A percentile compares a stretch with the other conserved stretches of the same genome.
Conservation (phyloP, 30 jellyfish, hydroid and myxozoan genomes). For the Sanderia malayensis region DNA sequence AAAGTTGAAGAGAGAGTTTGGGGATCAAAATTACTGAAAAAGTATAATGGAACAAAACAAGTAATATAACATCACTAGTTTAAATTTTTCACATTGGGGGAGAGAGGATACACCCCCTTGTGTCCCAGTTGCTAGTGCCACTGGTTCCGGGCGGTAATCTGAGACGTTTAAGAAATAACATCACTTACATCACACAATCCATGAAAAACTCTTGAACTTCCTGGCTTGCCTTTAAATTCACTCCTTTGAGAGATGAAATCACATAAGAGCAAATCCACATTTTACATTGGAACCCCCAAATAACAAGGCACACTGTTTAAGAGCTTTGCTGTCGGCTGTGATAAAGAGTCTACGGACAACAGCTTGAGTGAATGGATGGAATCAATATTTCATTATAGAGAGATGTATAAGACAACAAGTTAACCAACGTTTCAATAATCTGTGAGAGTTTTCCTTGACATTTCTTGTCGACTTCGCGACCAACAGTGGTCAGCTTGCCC, state of each 20-base stretch:
- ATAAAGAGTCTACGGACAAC: background rate
- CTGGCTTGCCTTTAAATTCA: conserved; percentile 73
- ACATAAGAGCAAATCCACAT: no score
- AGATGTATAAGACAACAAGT: background rate
- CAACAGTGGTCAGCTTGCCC: background rate
- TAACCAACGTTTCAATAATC: no score
- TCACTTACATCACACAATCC: conserved; percentile 55
- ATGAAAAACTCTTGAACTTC: conserved; percentile 61
- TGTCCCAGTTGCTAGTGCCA: no score
- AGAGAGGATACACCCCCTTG: no score
- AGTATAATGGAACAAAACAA: background rate
- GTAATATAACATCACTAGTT: background rate
- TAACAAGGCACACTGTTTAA: no score
- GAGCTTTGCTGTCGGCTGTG: background rate
- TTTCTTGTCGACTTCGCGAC: conserved; percentile 11
- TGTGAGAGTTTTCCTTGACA: conserved; percentile 15
- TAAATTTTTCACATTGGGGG: no score
- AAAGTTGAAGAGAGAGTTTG: no score
- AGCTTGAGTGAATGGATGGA: background rate
- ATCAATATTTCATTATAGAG: background rate
- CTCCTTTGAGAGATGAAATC: conserved; percentile 27
- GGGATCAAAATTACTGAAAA: background rate
- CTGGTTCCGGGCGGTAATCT: no score
- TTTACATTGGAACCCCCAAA: no score
- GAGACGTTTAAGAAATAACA: background rate